A percentile compares a stretch with the other conserved stretches of the same genome.
These are phyloP conservation scores for Potorous gilbertii DNA, from an alignment of 2,797 vertebrate species.

Conservation along the genomic window DNA sequence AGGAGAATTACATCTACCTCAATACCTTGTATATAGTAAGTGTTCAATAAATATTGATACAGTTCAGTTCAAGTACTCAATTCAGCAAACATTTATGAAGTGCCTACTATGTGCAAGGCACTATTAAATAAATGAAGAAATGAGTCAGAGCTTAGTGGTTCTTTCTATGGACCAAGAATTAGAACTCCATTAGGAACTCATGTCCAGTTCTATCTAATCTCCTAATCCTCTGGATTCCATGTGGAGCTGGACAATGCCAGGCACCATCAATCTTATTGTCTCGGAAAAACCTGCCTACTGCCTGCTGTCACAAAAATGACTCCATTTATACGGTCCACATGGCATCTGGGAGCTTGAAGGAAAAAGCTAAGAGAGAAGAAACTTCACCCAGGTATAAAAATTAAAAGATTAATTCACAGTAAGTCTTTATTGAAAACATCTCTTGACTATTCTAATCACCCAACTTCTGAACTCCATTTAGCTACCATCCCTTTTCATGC, in stretches of 20 bases:
- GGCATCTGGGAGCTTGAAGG: background rate
- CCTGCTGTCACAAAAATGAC: background rate
- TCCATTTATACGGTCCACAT: background rate
- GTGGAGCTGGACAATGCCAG: background rate
- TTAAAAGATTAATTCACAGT: background rate
- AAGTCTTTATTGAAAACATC: background rate
- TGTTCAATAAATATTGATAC: background rate
- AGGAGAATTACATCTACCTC: background rate
- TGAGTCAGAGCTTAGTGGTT: constrained; percentile 2
- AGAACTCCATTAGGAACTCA: background rate
- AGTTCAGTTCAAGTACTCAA: background rate
- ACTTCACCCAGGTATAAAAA: background rate
- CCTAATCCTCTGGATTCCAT: background rate
- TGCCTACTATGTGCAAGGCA: background rate
- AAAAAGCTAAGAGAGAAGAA: background rate
- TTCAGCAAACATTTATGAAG: background rate
- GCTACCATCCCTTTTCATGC: background rate
- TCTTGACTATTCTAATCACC: background rate
- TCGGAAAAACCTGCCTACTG: background rate
- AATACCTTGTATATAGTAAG: background rate
- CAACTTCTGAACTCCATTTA: background rate
- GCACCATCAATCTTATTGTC: background rate
- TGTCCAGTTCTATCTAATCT: constrained; percentile 33
- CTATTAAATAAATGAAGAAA: constrained; percentile 34
- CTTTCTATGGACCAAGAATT: background rate